Percentiles rank a stretch among this genome's conserved stretches.
Evolutionary conservation across 2,797 vertebrate genomes (phyloP).

Genomic region (Buphagus erythrorhynchus): DNA sequence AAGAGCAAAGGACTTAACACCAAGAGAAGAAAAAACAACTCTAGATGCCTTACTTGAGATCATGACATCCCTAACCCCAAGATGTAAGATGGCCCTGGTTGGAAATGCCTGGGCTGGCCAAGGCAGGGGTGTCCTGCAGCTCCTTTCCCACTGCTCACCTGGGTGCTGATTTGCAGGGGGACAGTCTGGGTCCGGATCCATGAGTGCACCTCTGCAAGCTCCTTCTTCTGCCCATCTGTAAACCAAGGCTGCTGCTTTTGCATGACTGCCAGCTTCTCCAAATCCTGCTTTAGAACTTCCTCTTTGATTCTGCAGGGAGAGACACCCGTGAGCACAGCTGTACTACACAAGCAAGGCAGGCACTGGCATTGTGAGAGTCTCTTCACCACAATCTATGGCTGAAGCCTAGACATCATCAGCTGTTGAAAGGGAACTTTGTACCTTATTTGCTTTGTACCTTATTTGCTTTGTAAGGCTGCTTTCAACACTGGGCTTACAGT

Average conservation of each 20-base stretch:
- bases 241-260: slow-evolving; percentile 86
- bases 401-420: neutral
- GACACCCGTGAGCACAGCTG: neutral
- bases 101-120: neutral
- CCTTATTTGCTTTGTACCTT: neutral
- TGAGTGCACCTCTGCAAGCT: slow-evolving; percentile 83
- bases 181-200: slow-evolving; percentile 83
- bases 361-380: neutral
- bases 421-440: neutral
- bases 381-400: neutral
- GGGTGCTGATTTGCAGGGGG: slow-evolving; percentile 80
- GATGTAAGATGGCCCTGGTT: fast-evolving
- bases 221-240: slow-evolving; percentile 82
- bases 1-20: neutral
- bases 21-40: neutral
- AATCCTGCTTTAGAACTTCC: slow-evolving; percentile 85
- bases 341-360: neutral
- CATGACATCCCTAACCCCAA: fast-evolving
- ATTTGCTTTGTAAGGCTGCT: neutral
- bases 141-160: slow-evolving; percentile 66
- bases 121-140: fast-evolving
- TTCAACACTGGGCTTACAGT: neutral
- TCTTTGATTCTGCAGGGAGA: slow-evolving; percentile 78
- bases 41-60: neutral
- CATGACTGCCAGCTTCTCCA: slow-evolving; percentile 82